phyloP scores from a whole-genome alignment of 2,888 invertebrate genomes.

The Fissipunctia ypsillon region DNA sequence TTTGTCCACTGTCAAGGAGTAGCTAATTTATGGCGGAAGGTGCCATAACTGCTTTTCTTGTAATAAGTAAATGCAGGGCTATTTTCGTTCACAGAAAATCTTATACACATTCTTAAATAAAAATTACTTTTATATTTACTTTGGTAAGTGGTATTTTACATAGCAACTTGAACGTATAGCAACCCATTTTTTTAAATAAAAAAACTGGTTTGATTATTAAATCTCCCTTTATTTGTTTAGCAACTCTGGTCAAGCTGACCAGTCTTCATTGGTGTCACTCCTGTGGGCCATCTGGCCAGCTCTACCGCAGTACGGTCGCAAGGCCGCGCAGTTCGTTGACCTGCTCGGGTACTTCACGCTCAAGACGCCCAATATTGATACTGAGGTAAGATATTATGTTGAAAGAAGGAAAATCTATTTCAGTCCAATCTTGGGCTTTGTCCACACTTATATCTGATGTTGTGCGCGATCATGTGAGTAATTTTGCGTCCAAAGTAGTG shows the following conservation, averaged over 20 bases:
- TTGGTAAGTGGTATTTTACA: neutral
- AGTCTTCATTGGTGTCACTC: conserved; percentile 94
- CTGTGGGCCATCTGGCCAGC: conserved; percentile 98
- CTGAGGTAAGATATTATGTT: conserved; percentile 86
- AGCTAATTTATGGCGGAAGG: neutral
- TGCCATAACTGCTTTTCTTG: neutral
- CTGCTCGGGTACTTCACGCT: conserved; percentile 98
- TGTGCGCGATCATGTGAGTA: too few species aligned
- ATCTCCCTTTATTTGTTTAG: conserved; percentile 75
- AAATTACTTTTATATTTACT: neutral
- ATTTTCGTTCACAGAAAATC: too few species aligned
- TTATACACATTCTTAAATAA: neutral
- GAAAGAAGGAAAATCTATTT: neutral
- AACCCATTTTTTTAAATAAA: neutral
- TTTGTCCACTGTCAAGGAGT: neutral
- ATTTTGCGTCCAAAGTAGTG: too few species aligned
- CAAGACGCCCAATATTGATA: conserved; percentile 93
- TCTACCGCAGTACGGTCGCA: conserved; percentile 96
- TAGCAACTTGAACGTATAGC: neutral
- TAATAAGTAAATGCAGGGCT: neutral
- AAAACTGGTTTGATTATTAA: neutral
- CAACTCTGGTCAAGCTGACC: conserved; percentile 94
- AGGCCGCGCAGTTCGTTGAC: conserved; percentile 99
- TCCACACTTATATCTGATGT: too few species aligned
- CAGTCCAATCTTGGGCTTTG: too few species aligned